Evolutionary conservation across 2,888 invertebrate species (phyloP), one percentile per base, ranked within the genome.

Genomic region (Creontiades dilutus): DNA sequence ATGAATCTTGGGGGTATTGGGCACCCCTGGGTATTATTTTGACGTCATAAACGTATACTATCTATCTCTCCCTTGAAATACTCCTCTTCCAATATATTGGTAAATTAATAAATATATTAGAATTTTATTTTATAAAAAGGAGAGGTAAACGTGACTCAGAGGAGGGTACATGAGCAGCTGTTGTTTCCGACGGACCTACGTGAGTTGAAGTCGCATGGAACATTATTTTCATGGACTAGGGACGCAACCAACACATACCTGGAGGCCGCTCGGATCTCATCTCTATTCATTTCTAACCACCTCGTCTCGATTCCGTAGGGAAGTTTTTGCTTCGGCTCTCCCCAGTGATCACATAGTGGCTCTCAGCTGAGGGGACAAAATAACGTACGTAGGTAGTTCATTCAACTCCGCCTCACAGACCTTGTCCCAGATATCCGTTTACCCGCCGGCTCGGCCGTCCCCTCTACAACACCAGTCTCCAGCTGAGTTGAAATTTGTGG

Each of bases 331-430:
- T 85, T 85, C 82, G 82, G 11, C 23, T 55, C 55, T 23, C 23
- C 55, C 61, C 82, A 46, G 16, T 85, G 28, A 37, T 78, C 37
- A 37, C 78, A 78, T 4, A 13, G 19, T 75, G 75, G 46, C 46
- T 47, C 85, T 85, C 85, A 57, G 61, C 85, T 85, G 85, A 84
- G 84, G 23, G 85, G 85, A 85, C 85, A 85, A 85, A 82, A 85
- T 61, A 85, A 61, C 85, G 85, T 61, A 27, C 61, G 78, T 78
- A 55, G 85, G 78, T 78, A 55, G 85, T 85, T 85, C 85, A 85
- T 85, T 85, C 85, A 85, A 85, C 85, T 37, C 85, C 85, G 28
- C 85, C 85, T 85, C 61, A 55, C 57, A 85, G 57, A 85, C 85
- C 85, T 85, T 85, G 85, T 85, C 85, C 85, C 85, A 85, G 28